These are phyloP conservation scores for Piscicola geometra DNA, from an alignment of 2,888 invertebrate species.

Conservation along the genomic window DNA sequence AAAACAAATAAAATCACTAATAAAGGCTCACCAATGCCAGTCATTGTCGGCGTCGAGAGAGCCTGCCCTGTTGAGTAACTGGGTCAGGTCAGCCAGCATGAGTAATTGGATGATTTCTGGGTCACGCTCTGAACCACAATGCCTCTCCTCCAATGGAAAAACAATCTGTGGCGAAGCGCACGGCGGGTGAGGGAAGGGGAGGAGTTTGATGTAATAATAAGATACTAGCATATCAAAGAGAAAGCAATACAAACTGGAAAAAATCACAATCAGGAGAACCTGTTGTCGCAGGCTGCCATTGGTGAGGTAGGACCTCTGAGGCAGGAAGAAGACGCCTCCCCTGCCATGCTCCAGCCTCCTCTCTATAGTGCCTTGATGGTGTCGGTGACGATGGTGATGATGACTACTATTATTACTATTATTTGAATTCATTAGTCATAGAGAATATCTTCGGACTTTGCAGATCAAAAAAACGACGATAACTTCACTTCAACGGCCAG, in stretches of 20 bases:
- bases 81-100: conserved; percentile 48
- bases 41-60: conserved; percentile 54
- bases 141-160: conserved; percentile 12
- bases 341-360: conserved; percentile 47
- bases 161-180: conserved; percentile 1
- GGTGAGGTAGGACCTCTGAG: conserved; percentile 62
- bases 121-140: conserved; percentile 40
- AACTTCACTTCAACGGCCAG: no score
- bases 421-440: no score
- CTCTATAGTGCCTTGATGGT: conserved; percentile 38
- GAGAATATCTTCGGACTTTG: no score
- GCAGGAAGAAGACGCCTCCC: conserved; percentile 59
- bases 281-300: conserved; percentile 60
- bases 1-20: no score
- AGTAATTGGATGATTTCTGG: conserved; percentile 51
- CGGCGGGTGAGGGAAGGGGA: not conserved
- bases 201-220: not conserved
- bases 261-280: conserved; percentile 46
- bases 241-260: not conserved
- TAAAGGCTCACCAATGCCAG: conserved; percentile 60
- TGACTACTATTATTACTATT: no score
- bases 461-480: no score
- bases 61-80: conserved; percentile 50
- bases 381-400: no score
- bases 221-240: not conserved